Evolutionary conservation across 1,140 invertebrate genomes (phyloP).

Genomic region (Cyclina sinensis): DNA sequence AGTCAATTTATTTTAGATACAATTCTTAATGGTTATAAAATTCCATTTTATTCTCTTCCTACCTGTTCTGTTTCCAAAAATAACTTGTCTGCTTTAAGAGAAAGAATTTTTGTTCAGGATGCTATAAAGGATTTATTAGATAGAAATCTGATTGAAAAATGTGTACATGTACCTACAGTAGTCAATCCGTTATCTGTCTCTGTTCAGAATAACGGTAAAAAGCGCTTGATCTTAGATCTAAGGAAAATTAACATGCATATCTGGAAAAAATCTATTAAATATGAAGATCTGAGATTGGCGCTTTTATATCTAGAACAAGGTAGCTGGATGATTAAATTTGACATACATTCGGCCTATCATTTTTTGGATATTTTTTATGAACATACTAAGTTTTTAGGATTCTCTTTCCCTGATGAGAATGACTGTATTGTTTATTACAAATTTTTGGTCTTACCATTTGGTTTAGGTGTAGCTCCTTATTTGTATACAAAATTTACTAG

Average conservation of each 20-base stretch:
- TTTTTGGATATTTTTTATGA: constrained; percentile 29
- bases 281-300: constrained; percentile 16
- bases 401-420: neutral
- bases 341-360: constrained; percentile 49
- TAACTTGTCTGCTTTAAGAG: constrained; percentile 62
- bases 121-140: no score
- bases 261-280: constrained; percentile 43
- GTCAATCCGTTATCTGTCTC: constrained; percentile 67
- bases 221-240: constrained; percentile 67
- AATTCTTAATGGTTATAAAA: constrained; percentile 56
- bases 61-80: constrained; percentile 4
- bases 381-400: neutral
- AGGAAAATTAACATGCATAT: constrained; percentile 30
- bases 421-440: constrained; percentile 26
- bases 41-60: constrained; percentile 50
- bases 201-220: constrained; percentile 63
- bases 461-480: constrained; percentile 36
- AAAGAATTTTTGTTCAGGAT: constrained; percentile 55
- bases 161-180: constrained; percentile 30
- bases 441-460: constrained; percentile 61
- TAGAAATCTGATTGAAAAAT: neutral
- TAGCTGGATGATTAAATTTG: constrained; percentile 44
- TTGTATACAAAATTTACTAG: constrained; percentile 55
- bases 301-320: constrained; percentile 16
- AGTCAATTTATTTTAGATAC: constrained; percentile 54